These are phyloP conservation scores for Periplaneta americana DNA, from an alignment of 1,140 invertebrate species.

Conservation along the genomic window DNA sequence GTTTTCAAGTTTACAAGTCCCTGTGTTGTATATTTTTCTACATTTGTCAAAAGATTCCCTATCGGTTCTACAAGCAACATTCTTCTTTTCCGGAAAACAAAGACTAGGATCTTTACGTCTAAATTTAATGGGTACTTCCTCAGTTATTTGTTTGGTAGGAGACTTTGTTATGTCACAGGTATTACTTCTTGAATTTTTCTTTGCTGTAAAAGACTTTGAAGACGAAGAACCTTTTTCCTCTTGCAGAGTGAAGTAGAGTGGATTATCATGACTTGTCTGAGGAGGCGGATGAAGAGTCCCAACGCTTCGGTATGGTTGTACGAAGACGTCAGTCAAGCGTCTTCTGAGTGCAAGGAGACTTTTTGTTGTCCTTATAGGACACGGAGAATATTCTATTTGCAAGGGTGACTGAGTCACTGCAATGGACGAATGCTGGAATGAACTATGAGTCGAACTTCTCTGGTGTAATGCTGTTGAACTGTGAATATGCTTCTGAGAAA, in stretches of 20 bases:
- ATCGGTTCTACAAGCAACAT: too few relatives aligned
- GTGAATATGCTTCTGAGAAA: too few relatives aligned
- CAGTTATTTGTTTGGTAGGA: neutral
- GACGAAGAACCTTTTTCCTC: neutral
- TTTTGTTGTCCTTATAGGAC: conserved; percentile 20
- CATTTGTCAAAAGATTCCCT: too few relatives aligned
- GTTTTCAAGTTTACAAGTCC: neutral
- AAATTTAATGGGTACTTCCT: neutral
- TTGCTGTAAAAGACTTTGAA: neutral
- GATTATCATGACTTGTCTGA: conserved; percentile 16
- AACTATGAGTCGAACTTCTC: neutral
- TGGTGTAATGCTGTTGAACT: neutral
- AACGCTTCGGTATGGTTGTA: neutral
- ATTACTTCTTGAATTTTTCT: neutral
- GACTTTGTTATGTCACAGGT: neutral
- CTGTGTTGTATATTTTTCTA: too few relatives aligned
- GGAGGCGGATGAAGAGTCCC: neutral
- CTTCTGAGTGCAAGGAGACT: conserved; percentile 20
- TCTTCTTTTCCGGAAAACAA: neutral
- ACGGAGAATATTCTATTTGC: conserved; percentile 29
- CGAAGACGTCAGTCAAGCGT: conserved; percentile 18
- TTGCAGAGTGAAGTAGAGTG: conserved; percentile 13
- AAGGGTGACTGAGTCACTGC: neutral
- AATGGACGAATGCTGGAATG: neutral
- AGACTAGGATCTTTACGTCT: neutral